Evolutionary conservation across 1,140 invertebrate genomes (phyloP).

Genomic region (Acromyrmex echinatior): DNA sequence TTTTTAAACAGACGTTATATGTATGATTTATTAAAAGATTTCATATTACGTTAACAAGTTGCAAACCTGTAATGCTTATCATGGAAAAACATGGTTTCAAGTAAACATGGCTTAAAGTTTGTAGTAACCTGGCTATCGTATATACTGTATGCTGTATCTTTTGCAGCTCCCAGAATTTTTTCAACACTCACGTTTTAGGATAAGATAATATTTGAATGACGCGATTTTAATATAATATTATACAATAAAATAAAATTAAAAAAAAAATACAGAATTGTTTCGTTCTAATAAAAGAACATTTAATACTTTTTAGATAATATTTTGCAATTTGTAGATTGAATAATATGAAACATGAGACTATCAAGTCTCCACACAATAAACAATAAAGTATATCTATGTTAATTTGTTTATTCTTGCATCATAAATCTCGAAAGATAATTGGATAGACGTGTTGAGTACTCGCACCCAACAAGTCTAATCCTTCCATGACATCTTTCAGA

Average conservation of each 20-base stretch:
- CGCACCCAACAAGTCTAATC: constrained; percentile 53
- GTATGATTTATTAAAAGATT: constrained; percentile 23
- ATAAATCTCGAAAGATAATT: constrained; percentile 55
- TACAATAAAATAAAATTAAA: background rate
- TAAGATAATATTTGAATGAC: background rate
- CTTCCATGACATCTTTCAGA: constrained; percentile 50
- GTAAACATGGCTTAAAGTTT: constrained; percentile 35
- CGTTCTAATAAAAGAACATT: background rate
- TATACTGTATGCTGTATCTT: constrained; percentile 14
- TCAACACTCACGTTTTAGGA: constrained; percentile 18
- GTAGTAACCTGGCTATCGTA: background rate
- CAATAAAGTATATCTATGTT: background rate
- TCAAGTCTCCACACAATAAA: background rate
- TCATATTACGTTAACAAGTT: constrained; percentile 6
- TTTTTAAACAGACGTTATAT: constrained; percentile 12
- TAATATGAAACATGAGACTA: background rate
- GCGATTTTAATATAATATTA: constrained; percentile 19
- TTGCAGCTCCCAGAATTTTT: background rate
- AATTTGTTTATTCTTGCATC: constrained; percentile 46
- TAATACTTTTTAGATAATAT: constrained; percentile 4
- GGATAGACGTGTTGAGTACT: constrained; percentile 50
- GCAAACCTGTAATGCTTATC: constrained; percentile 17
- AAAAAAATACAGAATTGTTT: background rate
- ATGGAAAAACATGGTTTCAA: constrained; percentile 10
- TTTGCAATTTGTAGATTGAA: background rate